Conservation (phyloP, 2,113 vertebrate species). For the Pipa parva region DNA sequence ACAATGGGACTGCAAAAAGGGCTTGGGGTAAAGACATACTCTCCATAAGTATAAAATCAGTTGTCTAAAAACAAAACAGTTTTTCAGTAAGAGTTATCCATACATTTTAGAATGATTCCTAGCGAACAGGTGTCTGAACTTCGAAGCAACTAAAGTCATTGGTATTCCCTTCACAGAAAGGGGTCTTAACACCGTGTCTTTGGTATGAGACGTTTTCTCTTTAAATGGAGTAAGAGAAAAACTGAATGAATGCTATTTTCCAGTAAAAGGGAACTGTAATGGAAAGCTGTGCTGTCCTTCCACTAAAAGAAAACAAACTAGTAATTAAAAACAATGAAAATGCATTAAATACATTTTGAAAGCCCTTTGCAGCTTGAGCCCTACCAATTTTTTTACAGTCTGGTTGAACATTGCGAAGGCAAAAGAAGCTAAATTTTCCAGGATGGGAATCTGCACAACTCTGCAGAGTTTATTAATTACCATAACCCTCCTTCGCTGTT, state of each 20-base stretch:
- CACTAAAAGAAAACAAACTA: slow-evolving; percentile 9
- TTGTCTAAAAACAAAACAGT: too few species aligned
- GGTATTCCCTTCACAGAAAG: background rate
- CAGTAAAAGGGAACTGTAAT: background rate
- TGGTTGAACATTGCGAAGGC: background rate
- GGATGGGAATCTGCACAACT: background rate
- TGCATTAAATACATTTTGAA: background rate
- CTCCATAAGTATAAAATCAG: too few species aligned
- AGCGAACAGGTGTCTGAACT: background rate
- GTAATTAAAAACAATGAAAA: slow-evolving; percentile 42
- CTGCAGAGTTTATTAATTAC: too few species aligned
- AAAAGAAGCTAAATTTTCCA: background rate
- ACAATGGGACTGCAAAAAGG: too few species aligned
- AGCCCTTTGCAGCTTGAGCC: slow-evolving; percentile 29
- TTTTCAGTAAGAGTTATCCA: background rate
- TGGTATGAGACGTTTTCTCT: slow-evolving; percentile 55
- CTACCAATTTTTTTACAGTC: background rate
- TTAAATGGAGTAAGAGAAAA: background rate
- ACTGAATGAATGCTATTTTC: too few species aligned
- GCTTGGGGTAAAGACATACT: too few species aligned
- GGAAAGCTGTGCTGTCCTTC: background rate
- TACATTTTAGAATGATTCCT: slow-evolving; percentile 8
- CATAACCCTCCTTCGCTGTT: background rate
- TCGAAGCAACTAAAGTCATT: background rate
- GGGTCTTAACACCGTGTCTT: slow-evolving; percentile 45